These are phyloP conservation scores for Melitaea athalia DNA, from an alignment of 2,888 invertebrate species.

Conservation along the genomic window DNA sequence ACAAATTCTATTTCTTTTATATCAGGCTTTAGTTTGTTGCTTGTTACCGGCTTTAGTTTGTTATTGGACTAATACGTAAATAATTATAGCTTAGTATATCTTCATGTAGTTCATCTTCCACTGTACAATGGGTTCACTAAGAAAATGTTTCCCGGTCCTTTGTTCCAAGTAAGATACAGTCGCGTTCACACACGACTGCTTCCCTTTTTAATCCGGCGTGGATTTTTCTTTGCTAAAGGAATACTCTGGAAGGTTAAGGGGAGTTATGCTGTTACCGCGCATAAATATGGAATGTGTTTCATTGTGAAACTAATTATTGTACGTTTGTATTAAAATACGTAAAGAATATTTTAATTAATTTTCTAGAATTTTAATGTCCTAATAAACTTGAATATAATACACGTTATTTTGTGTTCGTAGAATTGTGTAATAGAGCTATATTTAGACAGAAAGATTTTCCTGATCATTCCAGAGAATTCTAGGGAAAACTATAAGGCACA, in stretches of 20 bases:
- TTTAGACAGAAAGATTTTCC: too few species aligned
- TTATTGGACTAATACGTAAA: too few species aligned
- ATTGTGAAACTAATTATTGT: not conserved
- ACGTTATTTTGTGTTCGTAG: too few species aligned
- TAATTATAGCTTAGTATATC: not conserved
- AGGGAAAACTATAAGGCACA: too few species aligned
- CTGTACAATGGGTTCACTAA: constrained; percentile 43
- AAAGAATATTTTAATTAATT: not conserved
- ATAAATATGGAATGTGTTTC: not conserved
- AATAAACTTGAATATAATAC: too few species aligned
- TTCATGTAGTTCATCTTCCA: constrained; percentile 39
- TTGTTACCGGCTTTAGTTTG: too few species aligned
- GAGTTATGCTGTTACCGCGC: constrained; percentile 23
- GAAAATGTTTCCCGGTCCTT: constrained; percentile 72
- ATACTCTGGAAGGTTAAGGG: constrained; percentile 52
- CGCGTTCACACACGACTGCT: constrained; percentile 75
- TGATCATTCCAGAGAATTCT: too few species aligned
- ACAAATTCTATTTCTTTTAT: too few species aligned
- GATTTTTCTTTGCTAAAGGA: constrained; percentile 68
- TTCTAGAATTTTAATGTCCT: not conserved
- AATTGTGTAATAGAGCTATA: too few species aligned
- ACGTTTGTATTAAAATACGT: not conserved
- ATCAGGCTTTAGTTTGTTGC: too few species aligned
- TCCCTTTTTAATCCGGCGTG: constrained; percentile 73
- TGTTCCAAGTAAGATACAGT: constrained; percentile 73